Conservation (phyloP, 2,888 invertebrate species). For the Eristalis pertinax region DNA sequence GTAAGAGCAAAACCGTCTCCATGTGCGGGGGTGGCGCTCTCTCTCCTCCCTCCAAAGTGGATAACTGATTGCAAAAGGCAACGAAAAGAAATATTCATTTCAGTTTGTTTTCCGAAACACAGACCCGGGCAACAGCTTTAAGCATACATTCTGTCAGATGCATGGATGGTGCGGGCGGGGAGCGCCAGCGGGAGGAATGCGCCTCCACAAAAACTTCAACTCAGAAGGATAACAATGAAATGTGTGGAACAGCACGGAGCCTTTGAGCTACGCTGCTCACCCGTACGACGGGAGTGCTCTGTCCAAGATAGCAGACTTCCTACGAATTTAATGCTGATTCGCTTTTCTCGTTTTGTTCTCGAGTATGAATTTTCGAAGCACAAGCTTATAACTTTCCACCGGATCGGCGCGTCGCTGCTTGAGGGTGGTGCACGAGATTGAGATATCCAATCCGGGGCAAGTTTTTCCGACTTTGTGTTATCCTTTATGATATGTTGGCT, state of each 20-base stretch:
- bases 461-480: slow-evolving; percentile 25
- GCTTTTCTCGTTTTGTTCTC: slow-evolving; percentile 31
- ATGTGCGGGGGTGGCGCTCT: neutral
- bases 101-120: slow-evolving; percentile 30
- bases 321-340: slow-evolving; percentile 51
- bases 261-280: neutral
- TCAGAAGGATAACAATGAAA: slow-evolving; percentile 47
- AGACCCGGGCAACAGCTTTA: neutral
- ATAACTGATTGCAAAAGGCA: slow-evolving; percentile 10
- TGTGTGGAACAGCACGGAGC: slow-evolving; percentile 10
- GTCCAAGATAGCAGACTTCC: neutral
- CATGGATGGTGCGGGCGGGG: neutral
- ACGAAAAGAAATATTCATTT: slow-evolving; percentile 22
- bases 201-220: neutral
- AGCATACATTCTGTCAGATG: neutral
- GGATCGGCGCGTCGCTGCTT: neutral
- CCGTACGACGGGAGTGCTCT: neutral
- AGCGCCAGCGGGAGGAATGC: neutral
- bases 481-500: slow-evolving; percentile 42
- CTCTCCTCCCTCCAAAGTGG: neutral
- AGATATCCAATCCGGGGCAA: slow-evolving; percentile 15
- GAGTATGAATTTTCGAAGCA: slow-evolving; percentile 61
- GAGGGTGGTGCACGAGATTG: neutral
- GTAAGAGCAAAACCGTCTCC: neutral
- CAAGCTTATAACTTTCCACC: slow-evolving; percentile 42